Evolutionary conservation across 92 coral and sea anemone species (phyloP).

Genomic region (Epizoanthus stellaris): DNA sequence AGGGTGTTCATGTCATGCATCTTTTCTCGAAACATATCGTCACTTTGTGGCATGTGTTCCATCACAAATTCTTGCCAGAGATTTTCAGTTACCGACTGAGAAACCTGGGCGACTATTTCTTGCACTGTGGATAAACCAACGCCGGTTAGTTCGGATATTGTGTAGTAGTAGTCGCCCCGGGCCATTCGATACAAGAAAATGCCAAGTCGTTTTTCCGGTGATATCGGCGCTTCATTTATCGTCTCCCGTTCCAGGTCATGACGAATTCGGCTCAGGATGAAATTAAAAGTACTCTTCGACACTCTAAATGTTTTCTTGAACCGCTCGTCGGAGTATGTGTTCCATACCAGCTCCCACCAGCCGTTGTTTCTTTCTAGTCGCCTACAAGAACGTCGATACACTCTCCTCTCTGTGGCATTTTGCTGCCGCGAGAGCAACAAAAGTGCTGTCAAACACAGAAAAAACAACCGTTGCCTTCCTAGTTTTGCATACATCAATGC

Average conservation of each 20-base stretch:
- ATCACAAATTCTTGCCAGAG: slow-evolving; percentile 54
- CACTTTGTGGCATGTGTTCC: slow-evolving; percentile 52
- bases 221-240: slow-evolving; percentile 56
- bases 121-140: slow-evolving; percentile 64
- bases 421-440: background rate
- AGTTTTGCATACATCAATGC: too few relatives aligned
- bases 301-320: slow-evolving; percentile 66
- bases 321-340: slow-evolving; percentile 47
- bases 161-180: slow-evolving; percentile 66
- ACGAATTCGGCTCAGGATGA: slow-evolving; percentile 44
- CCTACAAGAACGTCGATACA: slow-evolving; percentile 48
- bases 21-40: slow-evolving; percentile 52
- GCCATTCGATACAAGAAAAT: slow-evolving; percentile 61
- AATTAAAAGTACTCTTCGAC: slow-evolving; percentile 51
- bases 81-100: slow-evolving; percentile 50
- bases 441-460: too few relatives aligned
- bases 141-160: slow-evolving; percentile 69
- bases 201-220: slow-evolving; percentile 61
- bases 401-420: background rate
- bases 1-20: slow-evolving; percentile 52
- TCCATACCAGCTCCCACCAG: slow-evolving; percentile 47
- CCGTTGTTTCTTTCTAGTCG: slow-evolving; percentile 49
- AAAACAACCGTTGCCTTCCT: too few relatives aligned
- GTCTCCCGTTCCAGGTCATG: slow-evolving; percentile 52
- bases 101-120: slow-evolving; percentile 55